These are phyloP conservation scores for Conus canariensis DNA, from an alignment of 2,888 invertebrate species.

Conservation along the genomic window DNA sequence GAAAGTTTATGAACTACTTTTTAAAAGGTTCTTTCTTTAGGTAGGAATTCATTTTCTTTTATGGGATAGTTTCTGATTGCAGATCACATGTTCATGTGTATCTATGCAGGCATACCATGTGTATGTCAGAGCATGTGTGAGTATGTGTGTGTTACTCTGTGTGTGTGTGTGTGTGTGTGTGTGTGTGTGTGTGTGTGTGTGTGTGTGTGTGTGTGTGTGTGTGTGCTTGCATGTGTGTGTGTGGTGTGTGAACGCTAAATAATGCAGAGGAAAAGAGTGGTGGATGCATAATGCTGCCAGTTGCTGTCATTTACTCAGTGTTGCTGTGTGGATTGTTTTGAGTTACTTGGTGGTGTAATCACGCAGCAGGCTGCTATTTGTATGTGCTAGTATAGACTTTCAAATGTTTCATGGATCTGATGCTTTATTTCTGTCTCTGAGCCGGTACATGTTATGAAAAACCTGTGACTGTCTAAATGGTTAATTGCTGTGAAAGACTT, in stretches of 20 bases:
- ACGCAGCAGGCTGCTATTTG: background rate
- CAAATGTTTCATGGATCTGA: background rate
- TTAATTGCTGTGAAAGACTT: no score
- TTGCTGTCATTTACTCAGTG: background rate
- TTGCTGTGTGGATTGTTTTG: background rate
- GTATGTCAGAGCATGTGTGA: background rate
- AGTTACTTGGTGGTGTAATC: background rate
- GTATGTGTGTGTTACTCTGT: background rate
- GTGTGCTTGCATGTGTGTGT: background rate
- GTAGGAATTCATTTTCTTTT: background rate
- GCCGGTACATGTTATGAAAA: no score
- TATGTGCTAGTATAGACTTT: background rate
- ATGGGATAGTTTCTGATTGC: background rate
- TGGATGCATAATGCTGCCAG: no score
- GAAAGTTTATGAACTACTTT: no score
- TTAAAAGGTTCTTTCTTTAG: no score
- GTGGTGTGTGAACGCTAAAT: no score
- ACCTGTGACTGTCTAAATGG: no score
- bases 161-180: slow-evolving; percentile 3
- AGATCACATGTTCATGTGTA: background rate
- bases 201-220: background rate
- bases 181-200: background rate
- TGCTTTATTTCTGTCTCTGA: background rate
- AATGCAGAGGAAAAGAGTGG: no score
- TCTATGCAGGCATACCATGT: background rate